A percentile compares a stretch with the other conserved stretches of the same genome.
phyloP scores from a whole-genome alignment of 2,797 vertebrate species.

The Manis pentadactyla region DNA sequence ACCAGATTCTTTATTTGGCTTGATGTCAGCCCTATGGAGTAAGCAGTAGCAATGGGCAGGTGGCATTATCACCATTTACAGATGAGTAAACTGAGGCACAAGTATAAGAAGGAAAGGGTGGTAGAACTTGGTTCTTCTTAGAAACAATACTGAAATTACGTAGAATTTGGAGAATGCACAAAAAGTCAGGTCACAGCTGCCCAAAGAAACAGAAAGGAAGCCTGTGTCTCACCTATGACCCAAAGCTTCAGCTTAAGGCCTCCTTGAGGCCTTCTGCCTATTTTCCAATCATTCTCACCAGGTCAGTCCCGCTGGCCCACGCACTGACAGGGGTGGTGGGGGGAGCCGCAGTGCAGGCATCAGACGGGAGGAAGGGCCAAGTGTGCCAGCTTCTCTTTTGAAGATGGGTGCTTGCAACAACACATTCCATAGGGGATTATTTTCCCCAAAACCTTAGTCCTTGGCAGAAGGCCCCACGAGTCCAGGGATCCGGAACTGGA shows the following conservation, averaged over 20 bases:
- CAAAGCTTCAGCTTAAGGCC: not conserved
- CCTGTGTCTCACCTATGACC: not conserved
- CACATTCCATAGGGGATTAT: not conserved
- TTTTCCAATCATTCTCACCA: rapidly evolving
- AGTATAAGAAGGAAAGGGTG: not conserved
- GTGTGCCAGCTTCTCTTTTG: not conserved
- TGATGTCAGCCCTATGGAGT: not conserved
- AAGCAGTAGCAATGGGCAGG: not conserved
- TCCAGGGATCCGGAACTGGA: not conserved
- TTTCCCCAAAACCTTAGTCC: not conserved
- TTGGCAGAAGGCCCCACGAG: not conserved
- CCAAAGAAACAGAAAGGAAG: not conserved
- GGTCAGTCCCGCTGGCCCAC: not conserved
- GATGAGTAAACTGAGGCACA: not conserved
- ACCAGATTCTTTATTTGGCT: not conserved
- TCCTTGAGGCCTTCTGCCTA: too few species aligned
- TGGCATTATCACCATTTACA: not conserved
- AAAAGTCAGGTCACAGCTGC: not conserved
- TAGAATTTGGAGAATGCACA: not conserved
- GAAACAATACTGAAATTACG: not conserved
- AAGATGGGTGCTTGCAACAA: not conserved
- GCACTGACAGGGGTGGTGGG: not conserved
- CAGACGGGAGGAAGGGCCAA: not conserved
- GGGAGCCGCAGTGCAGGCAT: too few species aligned
- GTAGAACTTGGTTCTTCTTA: not conserved